These are phyloP conservation scores for Mya arenaria DNA, from an alignment of 1,140 invertebrate genomes.

Conservation along the genomic window DNA sequence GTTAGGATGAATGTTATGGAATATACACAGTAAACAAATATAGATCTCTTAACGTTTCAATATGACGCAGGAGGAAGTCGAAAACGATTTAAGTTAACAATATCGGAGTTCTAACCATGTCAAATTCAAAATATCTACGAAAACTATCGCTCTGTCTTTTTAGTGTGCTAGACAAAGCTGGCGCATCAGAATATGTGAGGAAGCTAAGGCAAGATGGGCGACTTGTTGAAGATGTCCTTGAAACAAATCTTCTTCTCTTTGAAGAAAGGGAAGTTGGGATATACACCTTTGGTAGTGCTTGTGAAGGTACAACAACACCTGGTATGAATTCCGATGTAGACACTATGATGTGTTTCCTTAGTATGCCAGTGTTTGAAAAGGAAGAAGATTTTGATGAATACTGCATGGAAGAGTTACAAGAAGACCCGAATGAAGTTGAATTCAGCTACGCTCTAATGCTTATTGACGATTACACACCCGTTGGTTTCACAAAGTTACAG, in stretches of 20 bases:
- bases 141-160: neutral
- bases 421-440: neutral
- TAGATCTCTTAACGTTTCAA: too few species aligned
- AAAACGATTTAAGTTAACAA: too few species aligned
- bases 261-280: neutral
- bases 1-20: too few species aligned
- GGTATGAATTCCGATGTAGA: constrained; percentile 3
- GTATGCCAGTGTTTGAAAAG: neutral
- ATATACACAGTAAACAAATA: too few species aligned
- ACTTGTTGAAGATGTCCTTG: neutral
- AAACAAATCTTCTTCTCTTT: neutral
- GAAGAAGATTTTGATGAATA: neutral
- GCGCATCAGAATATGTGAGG: neutral
- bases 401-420: neutral
- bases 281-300: constrained; percentile 15
- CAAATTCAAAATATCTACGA: too few species aligned
- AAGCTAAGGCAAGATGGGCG: neutral
- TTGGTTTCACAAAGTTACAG: neutral
- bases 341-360: neutral
- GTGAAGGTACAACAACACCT: constrained; percentile 27
- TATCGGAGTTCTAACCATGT: too few species aligned
- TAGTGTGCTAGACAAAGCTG: neutral
- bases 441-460: neutral
- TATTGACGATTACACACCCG: neutral
- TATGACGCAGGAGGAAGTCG: too few species aligned